Evolutionary conservation across 2,888 invertebrate genomes (phyloP).

Genomic region (Argyresthia goedartella): DNA sequence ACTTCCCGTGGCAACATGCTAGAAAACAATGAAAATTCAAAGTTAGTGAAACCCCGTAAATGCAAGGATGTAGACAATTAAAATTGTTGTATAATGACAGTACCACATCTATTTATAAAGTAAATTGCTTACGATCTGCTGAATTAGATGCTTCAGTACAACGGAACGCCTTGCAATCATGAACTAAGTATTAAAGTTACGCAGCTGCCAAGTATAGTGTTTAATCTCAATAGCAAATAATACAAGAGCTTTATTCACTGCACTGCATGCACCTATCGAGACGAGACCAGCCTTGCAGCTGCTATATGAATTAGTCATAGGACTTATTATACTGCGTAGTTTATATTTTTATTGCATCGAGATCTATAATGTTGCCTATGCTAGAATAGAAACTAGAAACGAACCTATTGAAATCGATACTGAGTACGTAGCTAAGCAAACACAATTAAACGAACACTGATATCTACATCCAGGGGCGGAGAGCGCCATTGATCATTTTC

Average conservation of each 20-base stretch:
- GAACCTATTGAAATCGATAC: background rate
- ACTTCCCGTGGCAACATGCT: background rate
- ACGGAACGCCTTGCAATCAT: background rate
- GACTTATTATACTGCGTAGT: background rate
- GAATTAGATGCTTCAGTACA: no score
- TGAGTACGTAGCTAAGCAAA: background rate
- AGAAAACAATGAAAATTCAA: no score
- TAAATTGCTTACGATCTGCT: no score
- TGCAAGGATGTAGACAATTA: background rate
- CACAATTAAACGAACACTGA: conserved; percentile 3
- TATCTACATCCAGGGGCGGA: background rate
- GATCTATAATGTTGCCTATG: background rate
- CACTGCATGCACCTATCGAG: background rate
- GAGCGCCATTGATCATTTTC: conserved; percentile 1
- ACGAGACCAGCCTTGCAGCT: conserved; percentile 10
- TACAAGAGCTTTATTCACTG: background rate
- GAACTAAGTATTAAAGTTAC: background rate
- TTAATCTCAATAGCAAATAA: conserved; percentile 5
- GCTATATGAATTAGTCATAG: conserved; percentile 11
- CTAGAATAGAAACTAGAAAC: background rate
- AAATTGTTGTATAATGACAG: background rate
- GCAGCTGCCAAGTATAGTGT: conserved; percentile 7
- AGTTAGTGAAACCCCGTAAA: no score
- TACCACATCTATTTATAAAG: no score
- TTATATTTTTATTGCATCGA: background rate